These are phyloP conservation scores for Maniola jurtina DNA, from an alignment of 1,140 invertebrate species.

Conservation along the genomic window DNA sequence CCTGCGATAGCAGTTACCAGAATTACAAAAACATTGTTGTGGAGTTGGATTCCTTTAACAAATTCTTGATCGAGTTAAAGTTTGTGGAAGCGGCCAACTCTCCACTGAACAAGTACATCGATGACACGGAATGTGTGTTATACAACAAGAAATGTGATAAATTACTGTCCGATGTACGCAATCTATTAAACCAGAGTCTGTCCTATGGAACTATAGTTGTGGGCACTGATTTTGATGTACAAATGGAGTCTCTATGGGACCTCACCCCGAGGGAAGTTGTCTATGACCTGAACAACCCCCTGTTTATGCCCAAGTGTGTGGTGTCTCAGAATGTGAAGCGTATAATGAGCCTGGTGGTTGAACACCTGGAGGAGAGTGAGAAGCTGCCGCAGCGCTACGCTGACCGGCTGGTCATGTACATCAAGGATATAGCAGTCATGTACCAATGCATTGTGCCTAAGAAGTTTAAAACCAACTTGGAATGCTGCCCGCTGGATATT, in stretches of 20 bases:
- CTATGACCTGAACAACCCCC: slow-evolving; percentile 60
- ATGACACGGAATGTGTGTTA: slow-evolving; percentile 63
- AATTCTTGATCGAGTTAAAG: slow-evolving; percentile 67
- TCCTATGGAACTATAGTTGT: slow-evolving; percentile 56
- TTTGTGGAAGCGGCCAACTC: slow-evolving; percentile 63
- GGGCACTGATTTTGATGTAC: slow-evolving; percentile 34
- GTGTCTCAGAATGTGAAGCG: slow-evolving; percentile 68
- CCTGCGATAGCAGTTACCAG: slow-evolving; percentile 60
- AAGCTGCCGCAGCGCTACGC: slow-evolving; percentile 62
- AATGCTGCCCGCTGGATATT: slow-evolving; percentile 68
- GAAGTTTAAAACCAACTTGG: slow-evolving; percentile 67
- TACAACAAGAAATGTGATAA: slow-evolving; percentile 75
- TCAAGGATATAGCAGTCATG: slow-evolving; percentile 71
- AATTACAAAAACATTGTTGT: slow-evolving; percentile 64
- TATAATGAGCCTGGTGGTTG: slow-evolving; percentile 60
- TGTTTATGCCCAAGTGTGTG: slow-evolving; percentile 65
- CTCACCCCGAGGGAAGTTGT: slow-evolving; percentile 42
- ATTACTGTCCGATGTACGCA: slow-evolving; percentile 57
- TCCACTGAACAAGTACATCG: slow-evolving; percentile 64
- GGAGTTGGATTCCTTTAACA: slow-evolving; percentile 70
- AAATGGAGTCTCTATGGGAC: slow-evolving; percentile 59
- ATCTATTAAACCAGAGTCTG: slow-evolving; percentile 55
- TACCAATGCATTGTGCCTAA: slow-evolving; percentile 68
- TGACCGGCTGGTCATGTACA: slow-evolving; percentile 53
- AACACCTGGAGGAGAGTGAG: slow-evolving; percentile 66